A percentile compares a stretch with the other conserved stretches of the same genome.
Evolutionary conservation across 2,113 vertebrate species (phyloP).

Genomic region (Bubo bubo): DNA sequence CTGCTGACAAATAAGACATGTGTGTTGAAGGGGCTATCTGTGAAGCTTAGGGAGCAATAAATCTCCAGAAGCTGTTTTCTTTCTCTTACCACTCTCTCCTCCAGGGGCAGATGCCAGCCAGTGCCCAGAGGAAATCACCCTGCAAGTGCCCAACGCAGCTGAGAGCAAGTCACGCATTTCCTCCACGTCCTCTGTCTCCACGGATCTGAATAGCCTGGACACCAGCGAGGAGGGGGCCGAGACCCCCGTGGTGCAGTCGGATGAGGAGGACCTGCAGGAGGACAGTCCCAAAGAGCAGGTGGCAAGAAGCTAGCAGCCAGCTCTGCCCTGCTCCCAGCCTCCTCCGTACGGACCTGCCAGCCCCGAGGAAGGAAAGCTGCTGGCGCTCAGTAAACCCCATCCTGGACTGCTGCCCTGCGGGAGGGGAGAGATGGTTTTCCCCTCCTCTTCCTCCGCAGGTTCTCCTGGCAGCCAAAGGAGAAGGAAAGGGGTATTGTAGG

Average conservation of each 20-base stretch:
- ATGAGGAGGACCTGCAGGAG: slow-evolving; percentile 84
- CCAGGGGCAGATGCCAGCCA: slow-evolving; percentile 62
- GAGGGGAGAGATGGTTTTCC: background rate
- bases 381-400: background rate
- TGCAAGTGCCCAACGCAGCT: slow-evolving; percentile 55
- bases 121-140: slow-evolving; percentile 73
- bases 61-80: background rate
- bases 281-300: slow-evolving; percentile 74
- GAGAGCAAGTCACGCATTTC: slow-evolving; percentile 83
- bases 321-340: slow-evolving; percentile 4
- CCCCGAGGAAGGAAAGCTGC: background rate
- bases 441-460: background rate
- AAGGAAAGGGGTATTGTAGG: slow-evolving; percentile 18
- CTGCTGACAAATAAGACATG: background rate
- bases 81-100: slow-evolving; percentile 8
- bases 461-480: background rate
- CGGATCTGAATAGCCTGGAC: slow-evolving; percentile 83
- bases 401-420: slow-evolving; percentile 19
- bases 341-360: slow-evolving; percentile 8
- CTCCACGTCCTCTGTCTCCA: slow-evolving; percentile 86
- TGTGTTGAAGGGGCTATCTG: background rate
- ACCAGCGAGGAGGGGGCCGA: slow-evolving; percentile 80
- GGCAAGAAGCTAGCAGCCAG: slow-evolving; percentile 73
- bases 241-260: slow-evolving; percentile 88
- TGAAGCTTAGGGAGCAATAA: background rate